Conservation (phyloP, 2,797 vertebrate species). For the Zenarchopterus dispar region DNA sequence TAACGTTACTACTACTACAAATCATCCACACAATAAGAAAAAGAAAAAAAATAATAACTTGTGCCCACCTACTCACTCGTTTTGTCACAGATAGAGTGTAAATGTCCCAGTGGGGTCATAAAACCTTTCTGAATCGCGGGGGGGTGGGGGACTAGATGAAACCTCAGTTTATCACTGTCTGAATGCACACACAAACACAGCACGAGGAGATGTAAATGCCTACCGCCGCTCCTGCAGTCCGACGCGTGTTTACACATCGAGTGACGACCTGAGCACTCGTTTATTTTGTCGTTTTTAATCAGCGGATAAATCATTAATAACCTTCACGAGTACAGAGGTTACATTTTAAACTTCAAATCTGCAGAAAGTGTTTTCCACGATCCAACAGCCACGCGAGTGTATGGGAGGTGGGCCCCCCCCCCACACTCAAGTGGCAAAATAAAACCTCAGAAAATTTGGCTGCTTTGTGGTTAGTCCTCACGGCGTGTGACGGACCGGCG, state of each 20-base stretch:
- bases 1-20: neutral
- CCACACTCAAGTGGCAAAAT: conserved; percentile 23
- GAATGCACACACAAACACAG: conserved; percentile 14
- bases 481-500: conserved; percentile 45
- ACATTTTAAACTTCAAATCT: conserved; percentile 29
- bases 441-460: conserved; percentile 36
- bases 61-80: neutral
- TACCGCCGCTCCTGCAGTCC: neutral
- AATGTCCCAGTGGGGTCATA: conserved; percentile 56
- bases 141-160: conserved; percentile 53
- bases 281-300: conserved; percentile 20
- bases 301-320: conserved; percentile 31
- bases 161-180: conserved; percentile 20
- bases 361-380: conserved; percentile 9
- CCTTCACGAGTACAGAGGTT: conserved; percentile 29
- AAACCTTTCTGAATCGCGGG: conserved; percentile 44
- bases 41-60: neutral
- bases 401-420: neutral
- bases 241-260: too few relatives aligned
- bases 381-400: conserved; percentile 10
- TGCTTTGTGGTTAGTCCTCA: conserved; percentile 45
- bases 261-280: conserved; percentile 8
- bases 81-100: conserved; percentile 22
- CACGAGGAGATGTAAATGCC: neutral
- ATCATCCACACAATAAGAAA: neutral